A percentile compares a stretch with the other conserved stretches of the same genome.
Conservation (phyloP, 2,113 vertebrate species). For the Dendrocopos noguchii region DNA sequence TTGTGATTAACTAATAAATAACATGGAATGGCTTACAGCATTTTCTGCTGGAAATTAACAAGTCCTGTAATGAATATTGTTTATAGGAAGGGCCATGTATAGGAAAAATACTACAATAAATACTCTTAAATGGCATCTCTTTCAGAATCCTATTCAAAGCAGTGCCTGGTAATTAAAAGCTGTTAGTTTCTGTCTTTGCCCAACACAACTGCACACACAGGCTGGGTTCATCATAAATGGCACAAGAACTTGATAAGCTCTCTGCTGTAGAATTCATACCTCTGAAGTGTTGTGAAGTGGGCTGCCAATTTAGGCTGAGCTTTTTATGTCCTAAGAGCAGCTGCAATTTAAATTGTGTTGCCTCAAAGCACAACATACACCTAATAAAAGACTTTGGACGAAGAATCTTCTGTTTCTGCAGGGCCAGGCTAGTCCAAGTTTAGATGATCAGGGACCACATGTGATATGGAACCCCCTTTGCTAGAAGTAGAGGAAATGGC, state of each 20-base stretch:
- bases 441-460: not conserved
- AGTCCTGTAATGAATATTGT: not conserved
- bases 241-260: not conserved
- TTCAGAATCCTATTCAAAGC: not conserved
- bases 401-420: not conserved
- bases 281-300: not conserved
- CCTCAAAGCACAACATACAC: not conserved
- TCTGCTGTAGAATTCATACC: not conserved
- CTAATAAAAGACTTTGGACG: not conserved
- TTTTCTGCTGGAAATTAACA: not conserved
- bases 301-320: not conserved
- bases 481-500: not conserved
- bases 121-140: not conserved
- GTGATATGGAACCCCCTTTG: not conserved
- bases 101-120: not conserved
- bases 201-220: not conserved
- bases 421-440: not conserved
- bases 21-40: not conserved
- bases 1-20: slow-evolving; percentile 15
- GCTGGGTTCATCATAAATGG: not conserved
- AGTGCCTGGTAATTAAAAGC: not conserved
- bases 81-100: not conserved
- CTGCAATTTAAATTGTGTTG: not conserved
- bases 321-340: not conserved
- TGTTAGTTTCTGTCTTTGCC: not conserved